Percentiles rank a stretch among this genome's conserved stretches.
These are phyloP conservation scores for Steinernema feltiae DNA, from an alignment of 1,140 invertebrate genomes.

Conservation along the genomic window DNA sequence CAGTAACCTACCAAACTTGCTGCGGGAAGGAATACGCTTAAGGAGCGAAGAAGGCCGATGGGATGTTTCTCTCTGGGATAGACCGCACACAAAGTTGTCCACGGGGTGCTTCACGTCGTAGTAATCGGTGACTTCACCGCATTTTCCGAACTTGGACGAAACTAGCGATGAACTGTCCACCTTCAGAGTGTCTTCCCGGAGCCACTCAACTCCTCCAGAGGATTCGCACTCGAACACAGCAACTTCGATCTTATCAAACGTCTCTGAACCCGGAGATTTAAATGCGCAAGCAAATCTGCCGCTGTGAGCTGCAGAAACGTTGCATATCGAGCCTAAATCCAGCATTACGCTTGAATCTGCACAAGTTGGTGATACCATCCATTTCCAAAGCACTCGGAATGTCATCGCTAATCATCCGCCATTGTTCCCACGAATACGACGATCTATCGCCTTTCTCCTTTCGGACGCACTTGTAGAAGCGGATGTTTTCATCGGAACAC, in stretches of 20 bases:
- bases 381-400: constrained; percentile 50
- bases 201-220: constrained; percentile 90
- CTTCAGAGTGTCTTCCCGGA: constrained; percentile 79
- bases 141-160: not conserved
- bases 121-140: not conserved
- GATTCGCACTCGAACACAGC: constrained; percentile 99
- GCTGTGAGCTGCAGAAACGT: constrained; percentile 76
- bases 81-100: not conserved
- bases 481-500: constrained; percentile 76
- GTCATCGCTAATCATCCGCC: constrained; percentile 55
- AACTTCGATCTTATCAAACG: constrained; percentile 71
- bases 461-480: constrained; percentile 58
- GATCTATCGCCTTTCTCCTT: not conserved
- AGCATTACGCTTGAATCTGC: constrained; percentile 35
- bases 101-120: constrained; percentile 9
- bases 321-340: constrained; percentile 37
- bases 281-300: constrained; percentile 93
- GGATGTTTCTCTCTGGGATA: not conserved
- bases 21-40: not conserved
- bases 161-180: constrained; percentile 28
- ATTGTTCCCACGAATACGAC: constrained; percentile 49
- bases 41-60: not conserved
- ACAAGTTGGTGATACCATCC: constrained; percentile 30
- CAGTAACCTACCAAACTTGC: not conserved
- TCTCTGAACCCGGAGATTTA: constrained; percentile 64